Percentiles rank a stretch among this genome's conserved stretches.
Evolutionary conservation across 2,797 vertebrate genomes (phyloP).

Genomic region (Paramormyrops hopkinsi): DNA sequence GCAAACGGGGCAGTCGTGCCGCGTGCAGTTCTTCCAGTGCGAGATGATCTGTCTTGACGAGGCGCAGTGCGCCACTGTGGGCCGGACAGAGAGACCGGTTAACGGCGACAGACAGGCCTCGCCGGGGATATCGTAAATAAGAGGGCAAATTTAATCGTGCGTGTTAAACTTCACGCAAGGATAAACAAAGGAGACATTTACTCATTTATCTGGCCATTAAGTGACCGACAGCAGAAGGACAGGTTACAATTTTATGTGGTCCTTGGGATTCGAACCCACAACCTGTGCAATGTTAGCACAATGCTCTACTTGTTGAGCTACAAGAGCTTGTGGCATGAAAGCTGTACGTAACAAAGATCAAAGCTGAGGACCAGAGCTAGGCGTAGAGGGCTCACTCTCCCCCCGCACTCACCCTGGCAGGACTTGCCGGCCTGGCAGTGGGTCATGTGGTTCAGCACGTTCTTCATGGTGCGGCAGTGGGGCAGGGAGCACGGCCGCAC

Average conservation of each 20-base stretch:
- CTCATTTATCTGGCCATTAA: not conserved
- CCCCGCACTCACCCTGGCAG: constrained; percentile 82
- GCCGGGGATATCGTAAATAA: not conserved
- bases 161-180: not conserved
- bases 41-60: constrained; percentile 99
- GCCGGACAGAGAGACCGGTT: not conserved
- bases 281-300: not conserved
- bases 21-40: constrained; percentile 98
- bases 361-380: not conserved
- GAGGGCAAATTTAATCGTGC: not conserved
- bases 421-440: constrained; percentile 98
- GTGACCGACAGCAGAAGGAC: not conserved
- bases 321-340: not conserved
- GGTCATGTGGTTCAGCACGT: constrained; percentile 98
- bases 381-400: not conserved
- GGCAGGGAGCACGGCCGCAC: constrained; percentile 91
- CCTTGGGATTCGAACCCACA: not conserved
- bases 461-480: constrained; percentile 98
- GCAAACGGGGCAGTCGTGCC: constrained; percentile 96
- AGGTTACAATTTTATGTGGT: not conserved
- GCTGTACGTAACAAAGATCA: not conserved
- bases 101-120: not conserved
- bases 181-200: not conserved
- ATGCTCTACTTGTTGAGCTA: not conserved
- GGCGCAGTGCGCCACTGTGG: constrained; percentile 82